phyloP scores from a whole-genome alignment of 2,797 vertebrate genomes.

The Halcyon badia region DNA sequence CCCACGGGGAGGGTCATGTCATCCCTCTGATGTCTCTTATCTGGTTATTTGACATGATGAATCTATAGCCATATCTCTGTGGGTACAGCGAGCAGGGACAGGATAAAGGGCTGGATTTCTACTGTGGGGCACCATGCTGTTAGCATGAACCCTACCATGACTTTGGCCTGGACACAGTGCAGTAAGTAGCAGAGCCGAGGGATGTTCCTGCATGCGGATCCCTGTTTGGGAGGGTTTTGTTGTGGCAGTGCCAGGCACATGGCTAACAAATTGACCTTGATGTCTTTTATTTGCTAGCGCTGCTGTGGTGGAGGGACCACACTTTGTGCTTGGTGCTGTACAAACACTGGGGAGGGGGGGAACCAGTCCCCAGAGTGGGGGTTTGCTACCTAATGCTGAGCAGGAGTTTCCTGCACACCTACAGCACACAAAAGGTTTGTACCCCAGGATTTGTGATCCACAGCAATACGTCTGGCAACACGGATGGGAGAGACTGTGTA shows the following conservation, averaged over 20 bases:
- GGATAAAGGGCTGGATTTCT: not conserved
- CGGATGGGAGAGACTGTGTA: not conserved
- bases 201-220: not conserved
- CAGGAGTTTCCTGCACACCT: not conserved
- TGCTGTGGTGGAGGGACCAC: not conserved
- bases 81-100: not conserved
- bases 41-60: not conserved
- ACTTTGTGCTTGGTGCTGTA: not conserved
- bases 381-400: not conserved
- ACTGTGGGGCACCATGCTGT: rapidly evolving
- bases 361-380: rapidly evolving
- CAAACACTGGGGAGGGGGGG: not conserved
- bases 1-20: rapidly evolving
- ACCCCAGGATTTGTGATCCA: not conserved
- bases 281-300: not conserved
- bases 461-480: rapidly evolving
- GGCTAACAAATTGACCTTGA: not conserved
- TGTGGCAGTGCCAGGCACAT: not conserved
- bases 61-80: rapidly evolving
- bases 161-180: not conserved
- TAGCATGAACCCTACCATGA: not conserved
- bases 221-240: not conserved
- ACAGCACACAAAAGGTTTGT: too few species aligned
- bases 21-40: not conserved
- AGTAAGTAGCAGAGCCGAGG: not conserved